Conservation (phyloP, 2,888 invertebrate species). For the Acanthosoma haemorrhoidale region DNA sequence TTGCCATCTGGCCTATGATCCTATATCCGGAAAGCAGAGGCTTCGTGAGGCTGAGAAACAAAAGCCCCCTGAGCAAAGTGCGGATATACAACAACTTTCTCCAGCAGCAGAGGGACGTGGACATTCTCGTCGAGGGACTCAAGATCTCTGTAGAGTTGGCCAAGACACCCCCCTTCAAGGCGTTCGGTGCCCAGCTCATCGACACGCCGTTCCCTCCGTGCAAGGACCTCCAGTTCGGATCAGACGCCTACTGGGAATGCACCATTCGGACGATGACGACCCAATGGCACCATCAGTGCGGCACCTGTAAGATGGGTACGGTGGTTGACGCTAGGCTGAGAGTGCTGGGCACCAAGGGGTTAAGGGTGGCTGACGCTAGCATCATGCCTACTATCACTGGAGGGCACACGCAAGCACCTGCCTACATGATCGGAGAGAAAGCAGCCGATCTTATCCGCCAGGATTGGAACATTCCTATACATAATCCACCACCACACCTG, state of each 20-base stretch:
- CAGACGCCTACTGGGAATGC: constrained; percentile 53
- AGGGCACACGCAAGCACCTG: constrained; percentile 56
- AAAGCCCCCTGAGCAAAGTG: constrained; percentile 39
- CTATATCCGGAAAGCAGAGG: constrained; percentile 42
- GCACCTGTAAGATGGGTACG: constrained; percentile 65
- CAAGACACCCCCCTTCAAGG: constrained; percentile 41
- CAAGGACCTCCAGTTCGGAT: constrained; percentile 40
- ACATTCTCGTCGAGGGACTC: constrained; percentile 40
- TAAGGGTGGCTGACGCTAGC: constrained; percentile 53
- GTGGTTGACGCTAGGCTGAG: constrained; percentile 53
- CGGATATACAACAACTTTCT: constrained; percentile 41
- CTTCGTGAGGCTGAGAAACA: constrained; percentile 38
- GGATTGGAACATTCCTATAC: constrained; percentile 31
- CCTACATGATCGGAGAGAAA: constrained; percentile 50
- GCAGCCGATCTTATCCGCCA: constrained; percentile 46
- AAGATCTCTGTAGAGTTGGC: constrained; percentile 42
- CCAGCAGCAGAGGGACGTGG: constrained; percentile 36
- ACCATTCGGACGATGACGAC: constrained; percentile 52
- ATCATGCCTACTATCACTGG: constrained; percentile 53
- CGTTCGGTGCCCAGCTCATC: constrained; percentile 47
- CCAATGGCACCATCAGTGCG: constrained; percentile 62
- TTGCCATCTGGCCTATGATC: constrained; percentile 42
- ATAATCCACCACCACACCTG: neutral
- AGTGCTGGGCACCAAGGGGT: constrained; percentile 52
- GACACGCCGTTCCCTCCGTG: constrained; percentile 55